phyloP scores from a whole-genome alignment of 2,797 vertebrate genomes.

The Cheirogaleus major region DNA sequence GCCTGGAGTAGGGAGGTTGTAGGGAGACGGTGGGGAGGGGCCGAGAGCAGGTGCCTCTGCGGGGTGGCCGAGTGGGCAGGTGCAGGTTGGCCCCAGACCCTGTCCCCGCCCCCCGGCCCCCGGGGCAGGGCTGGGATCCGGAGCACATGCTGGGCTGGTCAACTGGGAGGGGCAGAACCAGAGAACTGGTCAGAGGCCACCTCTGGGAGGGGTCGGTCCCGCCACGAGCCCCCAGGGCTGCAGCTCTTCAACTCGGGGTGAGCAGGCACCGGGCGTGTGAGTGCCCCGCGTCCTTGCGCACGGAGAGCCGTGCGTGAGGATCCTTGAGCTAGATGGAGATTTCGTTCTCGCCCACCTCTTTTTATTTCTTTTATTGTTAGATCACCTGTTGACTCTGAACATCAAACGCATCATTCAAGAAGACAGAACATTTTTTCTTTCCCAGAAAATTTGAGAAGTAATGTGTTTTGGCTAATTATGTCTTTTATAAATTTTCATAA shows the following conservation, averaged over 20 bases:
- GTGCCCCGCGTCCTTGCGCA: too few species aligned
- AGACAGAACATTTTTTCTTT: neutral
- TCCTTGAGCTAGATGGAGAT: rapidly evolving
- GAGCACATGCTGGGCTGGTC: rapidly evolving
- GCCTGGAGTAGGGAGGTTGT: too few species aligned
- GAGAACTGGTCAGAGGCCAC: neutral
- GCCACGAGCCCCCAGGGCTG: rapidly evolving
- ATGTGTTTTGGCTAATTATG: neutral
- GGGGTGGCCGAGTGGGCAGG: too few species aligned
- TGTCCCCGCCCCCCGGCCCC: too few species aligned
- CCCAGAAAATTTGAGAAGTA: neutral
- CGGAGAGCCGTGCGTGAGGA: neutral
- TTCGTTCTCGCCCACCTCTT: neutral
- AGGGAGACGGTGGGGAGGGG: rapidly evolving
- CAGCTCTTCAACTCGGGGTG: rapidly evolving
- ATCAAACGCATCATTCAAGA: neutral
- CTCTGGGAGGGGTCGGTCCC: neutral
- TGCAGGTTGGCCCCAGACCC: neutral
- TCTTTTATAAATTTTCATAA: neutral
- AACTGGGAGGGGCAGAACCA: neutral
- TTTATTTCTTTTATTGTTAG: neutral
- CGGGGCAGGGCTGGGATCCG: rapidly evolving
- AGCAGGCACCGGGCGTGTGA: rapidly evolving
- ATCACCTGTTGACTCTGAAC: neutral
- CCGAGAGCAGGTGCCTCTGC: neutral